Evolutionary conservation across 2,113 vertebrate genomes (phyloP), one percentile per base, ranked within the genome.

Genomic region (Sinosuthora webbiana): DNA sequence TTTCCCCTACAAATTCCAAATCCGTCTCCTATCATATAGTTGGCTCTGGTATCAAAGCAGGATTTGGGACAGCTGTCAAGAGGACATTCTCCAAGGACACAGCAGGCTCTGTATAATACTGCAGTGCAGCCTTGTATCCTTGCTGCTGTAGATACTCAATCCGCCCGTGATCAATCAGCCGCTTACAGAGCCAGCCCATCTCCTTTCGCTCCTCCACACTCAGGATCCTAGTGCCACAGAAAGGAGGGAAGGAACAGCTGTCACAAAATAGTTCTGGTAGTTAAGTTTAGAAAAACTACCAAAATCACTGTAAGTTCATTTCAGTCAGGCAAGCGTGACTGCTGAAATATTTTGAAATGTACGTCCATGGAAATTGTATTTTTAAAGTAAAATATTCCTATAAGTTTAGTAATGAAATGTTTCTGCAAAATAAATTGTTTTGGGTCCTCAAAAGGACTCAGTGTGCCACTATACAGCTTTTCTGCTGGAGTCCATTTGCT

Each of bases 1-100:
- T 28, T 57, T 42, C 33, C 41, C 37, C 63, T 88, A 67, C 20
- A 49, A 49, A n/a, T 93, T 91, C 33, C 39, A 81, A 91, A 77
- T 75, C 67, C 83, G 44, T 70, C 42, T 95, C 63, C 37, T 70
- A 65, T 97, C 75, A 97, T 14, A 15, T 13, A 49, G 57, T 39
- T 93, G 86, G 57, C 49, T 97, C 80, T 83, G 87, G 30, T 59
- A 83, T 41, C 74, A 94, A 85, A 86, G 94, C 68, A 30, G 47
- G 70, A 42, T 89, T 83, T 71, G 98, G 99, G 28, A 99, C 75
- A 31, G 99, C 99, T 39, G 98, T 99, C 82, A 99, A 96, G n/a
- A 99, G 95, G 25, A 99, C 98, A 33, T 99, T 99, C 97, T 99
- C 99, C 97, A 99, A 97, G 35, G 99, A 99, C 82, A 99, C 97